Evolutionary conservation across 2,888 invertebrate genomes (phyloP).

Genomic region (Temnothorax rugatulus): DNA sequence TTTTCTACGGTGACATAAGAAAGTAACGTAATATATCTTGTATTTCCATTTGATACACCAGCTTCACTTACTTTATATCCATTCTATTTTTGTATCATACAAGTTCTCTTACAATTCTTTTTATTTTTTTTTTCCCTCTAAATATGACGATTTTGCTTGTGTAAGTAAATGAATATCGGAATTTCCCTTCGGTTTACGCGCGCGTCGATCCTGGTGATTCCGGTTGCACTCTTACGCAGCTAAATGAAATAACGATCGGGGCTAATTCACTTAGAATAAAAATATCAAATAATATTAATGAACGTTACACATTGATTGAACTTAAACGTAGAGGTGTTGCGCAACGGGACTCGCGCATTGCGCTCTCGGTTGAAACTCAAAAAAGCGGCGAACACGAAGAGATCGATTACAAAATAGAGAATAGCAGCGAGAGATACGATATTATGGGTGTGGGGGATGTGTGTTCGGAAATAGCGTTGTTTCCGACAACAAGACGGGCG

Average conservation of each 20-base stretch:
- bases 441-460: slow-evolving; percentile 35
- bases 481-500: slow-evolving; percentile 46
- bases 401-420: slow-evolving; percentile 81
- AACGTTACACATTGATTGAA: slow-evolving; percentile 79
- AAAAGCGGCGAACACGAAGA: slow-evolving; percentile 78
- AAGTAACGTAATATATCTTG: slow-evolving; percentile 73
- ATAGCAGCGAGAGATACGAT: slow-evolving; percentile 70
- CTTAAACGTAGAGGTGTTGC: slow-evolving; percentile 78
- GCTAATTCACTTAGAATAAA: slow-evolving; percentile 82
- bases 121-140: slow-evolving; percentile 59
- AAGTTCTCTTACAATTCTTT: slow-evolving; percentile 72
- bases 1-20: slow-evolving; percentile 68
- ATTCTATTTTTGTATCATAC: slow-evolving; percentile 75
- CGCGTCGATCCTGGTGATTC: slow-evolving; percentile 76
- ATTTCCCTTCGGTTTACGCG: slow-evolving; percentile 61
- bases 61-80: slow-evolving; percentile 74
- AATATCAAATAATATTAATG: slow-evolving; percentile 83
- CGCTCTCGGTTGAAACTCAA: slow-evolving; percentile 69
- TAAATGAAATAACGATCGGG: slow-evolving; percentile 82
- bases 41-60: slow-evolving; percentile 76
- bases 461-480: slow-evolving; percentile 56
- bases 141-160: slow-evolving; percentile 72
- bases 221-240: slow-evolving; percentile 80
- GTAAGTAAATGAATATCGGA: slow-evolving; percentile 72
- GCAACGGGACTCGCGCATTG: slow-evolving; percentile 64